Percentiles rank a stretch among this genome's conserved stretches.
phyloP scores from a whole-genome alignment of 2,888 invertebrate species.

The Orthosia cruda region DNA sequence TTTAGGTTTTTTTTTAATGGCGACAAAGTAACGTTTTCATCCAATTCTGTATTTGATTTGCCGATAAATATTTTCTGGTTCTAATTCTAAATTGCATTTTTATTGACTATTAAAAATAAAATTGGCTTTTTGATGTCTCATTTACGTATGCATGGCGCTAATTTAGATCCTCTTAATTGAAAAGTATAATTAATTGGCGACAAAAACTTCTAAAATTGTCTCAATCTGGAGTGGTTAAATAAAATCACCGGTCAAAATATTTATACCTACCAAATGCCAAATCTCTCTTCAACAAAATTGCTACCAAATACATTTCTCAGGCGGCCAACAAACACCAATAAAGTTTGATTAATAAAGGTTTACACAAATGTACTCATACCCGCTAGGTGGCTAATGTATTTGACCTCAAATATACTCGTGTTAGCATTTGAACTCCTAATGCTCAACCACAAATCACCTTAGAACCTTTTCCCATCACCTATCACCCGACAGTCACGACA shows the following conservation, averaged over 20 bases:
- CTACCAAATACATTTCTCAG: slow-evolving; percentile 64
- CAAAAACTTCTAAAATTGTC: not conserved
- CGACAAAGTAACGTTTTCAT: slow-evolving; percentile 68
- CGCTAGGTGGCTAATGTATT: slow-evolving; percentile 91
- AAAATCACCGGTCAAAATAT: slow-evolving; percentile 27
- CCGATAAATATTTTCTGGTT: slow-evolving; percentile 58
- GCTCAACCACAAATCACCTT: slow-evolving; percentile 88
- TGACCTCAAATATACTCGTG: slow-evolving; percentile 88
- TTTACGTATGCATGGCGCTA: slow-evolving; percentile 1
- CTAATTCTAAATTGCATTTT: slow-evolving; percentile 24
- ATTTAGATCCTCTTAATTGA: slow-evolving; percentile 36
- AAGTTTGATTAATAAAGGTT: slow-evolving; percentile 87
- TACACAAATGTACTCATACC: slow-evolving; percentile 82
- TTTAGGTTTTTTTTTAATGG: slow-evolving; percentile 52
- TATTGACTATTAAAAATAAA: slow-evolving; percentile 29
- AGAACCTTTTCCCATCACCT: slow-evolving; percentile 87
- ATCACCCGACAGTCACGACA: slow-evolving; percentile 90
- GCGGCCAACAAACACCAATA: slow-evolving; percentile 72
- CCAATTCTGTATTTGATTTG: slow-evolving; percentile 24
- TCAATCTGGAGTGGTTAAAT: not conserved
- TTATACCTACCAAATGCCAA: slow-evolving; percentile 2
- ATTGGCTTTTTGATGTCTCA: slow-evolving; percentile 35
- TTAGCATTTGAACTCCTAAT: slow-evolving; percentile 90
- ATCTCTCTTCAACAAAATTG: slow-evolving; percentile 15
- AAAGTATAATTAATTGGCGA: not conserved